Base-by-base conservation (phyloP, 1,140 invertebrate genomes). In the Hyposmocoma kahamanoa region DNA sequence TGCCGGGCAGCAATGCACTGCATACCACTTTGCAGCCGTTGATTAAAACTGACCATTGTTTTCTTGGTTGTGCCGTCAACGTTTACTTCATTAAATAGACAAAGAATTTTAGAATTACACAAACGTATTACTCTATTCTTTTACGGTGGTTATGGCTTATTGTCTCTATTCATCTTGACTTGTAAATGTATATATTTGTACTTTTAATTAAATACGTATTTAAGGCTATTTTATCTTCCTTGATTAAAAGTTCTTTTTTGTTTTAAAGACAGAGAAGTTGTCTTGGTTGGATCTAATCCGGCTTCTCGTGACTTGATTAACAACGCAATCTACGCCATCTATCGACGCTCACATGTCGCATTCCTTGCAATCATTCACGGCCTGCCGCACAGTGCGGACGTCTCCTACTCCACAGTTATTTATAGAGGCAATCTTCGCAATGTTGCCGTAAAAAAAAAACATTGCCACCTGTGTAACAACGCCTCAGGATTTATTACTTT, bases 381-480 rank as follows among this genome's bases (percentile, higher is more conserved):
- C 50, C 56, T 42, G 45, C 53, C 59, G 59, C 61, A 53, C 45
- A 43, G 61, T 61, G 55, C 58, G 63, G 68, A 72, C 71, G 53
- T 71, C 57, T 52, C 47, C 59, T 66, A 59, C 59, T 56, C 45
- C 62, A 47, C 51, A 46, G 70, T 77, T 75, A 81, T 84, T 82
- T 84, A 84, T 84, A 57, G 77, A 49, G 50, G 60, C 71, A 80
- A 80, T 82, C 64, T 76, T 72, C 56, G 58, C 53, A 65, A 56
- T 56, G 58, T 49, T 67, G 44, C 48, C 30, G 48, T 47, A 55
- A 59, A n/a, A 56, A 66, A 69, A 69, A 66, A 49, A 54, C 53
- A 47, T 55, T 53, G 53, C 47, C 62, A 67, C 59, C 60, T 68
- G 59, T 65, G 59, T 56, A 53, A 56, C 51, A 34, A 59, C 52